Base-by-base conservation (phyloP, 2,797 vertebrate genomes). In the Nannoperca australis region DNA sequence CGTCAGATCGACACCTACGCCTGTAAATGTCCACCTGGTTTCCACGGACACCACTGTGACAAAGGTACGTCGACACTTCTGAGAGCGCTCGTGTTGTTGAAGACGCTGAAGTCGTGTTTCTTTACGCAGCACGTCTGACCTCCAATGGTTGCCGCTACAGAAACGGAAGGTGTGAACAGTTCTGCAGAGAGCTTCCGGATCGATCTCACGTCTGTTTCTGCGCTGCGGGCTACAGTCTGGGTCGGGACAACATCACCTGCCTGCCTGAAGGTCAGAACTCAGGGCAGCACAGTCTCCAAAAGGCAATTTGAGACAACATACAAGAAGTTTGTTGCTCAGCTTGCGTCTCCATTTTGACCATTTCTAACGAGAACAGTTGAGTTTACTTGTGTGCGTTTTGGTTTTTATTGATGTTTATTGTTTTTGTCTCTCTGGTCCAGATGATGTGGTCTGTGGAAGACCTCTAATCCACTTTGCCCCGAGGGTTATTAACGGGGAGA, bases 401-500 rank as follows among this genome's bases (percentile, higher is more conserved):
- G 1, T 22, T 12, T 45, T 2, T 62, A 8, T n/a, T 38, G 42
- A 12, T 47, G 3, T 40, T 13, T 36, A 9, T 36, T 32, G 11
- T 12, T 15, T 6, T 61, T 38, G 11, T 75, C 50, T 72, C 8
- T 87, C 64, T 80, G 58, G 0, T 77, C 27, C 77, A 99, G 97
- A 95, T 63, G 62, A 81, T 0, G 95, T 97, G 36, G 94, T 96
- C 0, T 99, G 98, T 89, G 98, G 98, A 50, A 95, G 92, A 78
- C 74, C 74, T 68, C 90, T 83, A 73, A 79, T 90, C 2, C 42
- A 24, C 1, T 62, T 89, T 4, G 1, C 32, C 15, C 96, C 95
- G 0, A 94, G 97, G 82, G 96, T 99, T 2, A 95, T 99, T 20
- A 97, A 95, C 13, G 98, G 98, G 32, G 50, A 87, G 0, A 53